These are phyloP conservation scores for Agriopis aurantiaria DNA, from an alignment of 2,888 invertebrate genomes.

Conservation along the genomic window DNA sequence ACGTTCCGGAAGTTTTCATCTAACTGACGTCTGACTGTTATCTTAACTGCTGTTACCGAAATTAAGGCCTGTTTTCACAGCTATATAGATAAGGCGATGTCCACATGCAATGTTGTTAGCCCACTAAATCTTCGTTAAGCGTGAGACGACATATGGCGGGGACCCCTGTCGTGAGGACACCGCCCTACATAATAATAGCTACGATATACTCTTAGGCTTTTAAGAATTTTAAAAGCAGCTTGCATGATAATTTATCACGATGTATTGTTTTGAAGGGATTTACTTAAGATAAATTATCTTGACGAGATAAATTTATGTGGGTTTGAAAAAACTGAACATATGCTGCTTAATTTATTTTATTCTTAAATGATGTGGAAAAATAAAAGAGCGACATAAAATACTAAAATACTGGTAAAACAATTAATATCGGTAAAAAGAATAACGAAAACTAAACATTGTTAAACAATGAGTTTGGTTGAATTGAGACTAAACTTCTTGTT, in stretches of 20 bases:
- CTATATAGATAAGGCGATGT: slow-evolving; percentile 45
- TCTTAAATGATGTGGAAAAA: no score
- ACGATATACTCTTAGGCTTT: slow-evolving; percentile 8
- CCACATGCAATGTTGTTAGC: slow-evolving; percentile 56
- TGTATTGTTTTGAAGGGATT: neutral
- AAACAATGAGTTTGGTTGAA: no score
- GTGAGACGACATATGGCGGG: slow-evolving; percentile 61
- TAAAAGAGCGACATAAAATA: no score
- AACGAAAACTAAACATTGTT: no score
- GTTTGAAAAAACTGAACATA: neutral
- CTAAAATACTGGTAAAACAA: no score
- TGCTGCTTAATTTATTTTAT: neutral
- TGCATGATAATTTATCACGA: slow-evolving; percentile 11
- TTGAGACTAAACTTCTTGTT: no score
- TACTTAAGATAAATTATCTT: slow-evolving; percentile 9
- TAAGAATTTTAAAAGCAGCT: slow-evolving; percentile 4
- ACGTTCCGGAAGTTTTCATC: neutral
- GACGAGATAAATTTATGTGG: neutral
- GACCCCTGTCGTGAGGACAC: slow-evolving; percentile 48
- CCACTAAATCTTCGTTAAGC: slow-evolving; percentile 76
- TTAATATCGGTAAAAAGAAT: no score
- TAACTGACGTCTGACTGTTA: neutral
- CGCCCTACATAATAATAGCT: slow-evolving; percentile 28
- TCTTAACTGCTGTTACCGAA: slow-evolving; percentile 30
- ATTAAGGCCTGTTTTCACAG: slow-evolving; percentile 37